Conservation (phyloP, 2,113 vertebrate genomes). For the Cryptomyrus ogoouensis region DNA sequence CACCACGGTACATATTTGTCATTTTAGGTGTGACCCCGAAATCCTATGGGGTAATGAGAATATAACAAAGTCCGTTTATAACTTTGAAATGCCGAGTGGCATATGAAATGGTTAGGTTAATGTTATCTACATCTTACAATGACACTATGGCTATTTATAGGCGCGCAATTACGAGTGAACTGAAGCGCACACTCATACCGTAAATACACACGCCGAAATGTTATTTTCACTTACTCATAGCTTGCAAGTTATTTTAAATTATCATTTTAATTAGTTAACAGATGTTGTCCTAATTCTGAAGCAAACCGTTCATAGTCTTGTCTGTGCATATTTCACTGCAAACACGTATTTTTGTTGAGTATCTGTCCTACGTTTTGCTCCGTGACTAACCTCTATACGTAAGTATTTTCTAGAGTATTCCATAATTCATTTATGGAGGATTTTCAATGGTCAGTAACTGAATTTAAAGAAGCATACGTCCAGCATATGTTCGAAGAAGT, state of each 20-base stretch:
- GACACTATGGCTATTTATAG: constrained; percentile 9
- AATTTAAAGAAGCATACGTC: not conserved
- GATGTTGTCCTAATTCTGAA: not conserved
- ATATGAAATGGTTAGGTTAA: not conserved
- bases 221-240: not conserved
- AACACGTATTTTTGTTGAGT: not conserved
- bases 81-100: not conserved
- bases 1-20: not conserved
- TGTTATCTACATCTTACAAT: not conserved
- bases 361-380: not conserved
- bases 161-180: not conserved
- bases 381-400: not conserved
- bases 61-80: not conserved
- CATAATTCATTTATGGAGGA: not conserved
- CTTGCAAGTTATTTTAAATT: not conserved
- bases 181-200: not conserved
- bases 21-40: not conserved
- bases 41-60: not conserved
- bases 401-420: not conserved
- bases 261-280: not conserved
- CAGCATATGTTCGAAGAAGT: not conserved
- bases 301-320: not conserved
- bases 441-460: not conserved
- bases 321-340: not conserved
- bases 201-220: not conserved